These are phyloP conservation scores for Drosophila elegans DNA, from an alignment of 1,140 invertebrate species.

Conservation along the genomic window DNA sequence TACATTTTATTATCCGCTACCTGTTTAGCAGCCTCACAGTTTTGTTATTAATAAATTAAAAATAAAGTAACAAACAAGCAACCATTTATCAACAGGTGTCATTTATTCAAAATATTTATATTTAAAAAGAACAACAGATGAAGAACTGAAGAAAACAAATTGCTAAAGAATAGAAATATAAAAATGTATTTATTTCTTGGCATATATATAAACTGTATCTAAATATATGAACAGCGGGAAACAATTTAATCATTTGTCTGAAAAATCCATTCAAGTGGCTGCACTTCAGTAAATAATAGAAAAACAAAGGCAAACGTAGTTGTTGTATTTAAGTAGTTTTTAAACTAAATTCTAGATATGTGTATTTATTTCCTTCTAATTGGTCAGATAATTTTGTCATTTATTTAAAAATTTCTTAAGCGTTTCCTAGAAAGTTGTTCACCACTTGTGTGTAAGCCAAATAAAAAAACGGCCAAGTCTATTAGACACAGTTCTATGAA, in stretches of 20 bases:
- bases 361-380: neutral
- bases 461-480: conserved; percentile 8
- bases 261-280: neutral
- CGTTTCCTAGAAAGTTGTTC: conserved; percentile 29
- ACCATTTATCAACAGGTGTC: neutral
- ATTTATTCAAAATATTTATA: neutral
- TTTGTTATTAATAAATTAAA: no score
- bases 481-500: conserved; percentile 31
- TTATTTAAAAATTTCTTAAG: conserved; percentile 20
- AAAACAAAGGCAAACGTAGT: neutral
- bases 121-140: conserved; percentile 3
- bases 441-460: conserved; percentile 5
- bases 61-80: neutral
- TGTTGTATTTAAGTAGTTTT: neutral
- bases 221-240: neutral
- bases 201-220: neutral
- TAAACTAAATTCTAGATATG: neutral
- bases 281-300: neutral
- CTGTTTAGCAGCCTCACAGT: no score
- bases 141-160: conserved; percentile 14
- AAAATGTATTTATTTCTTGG: conserved; percentile 4
- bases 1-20: no score
- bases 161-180: neutral
- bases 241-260: neutral
- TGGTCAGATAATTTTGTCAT: neutral